These are phyloP conservation scores for Pseudococcus jackbeardsleyi DNA, from an alignment of 2,888 invertebrate genomes.

Conservation along the genomic window DNA sequence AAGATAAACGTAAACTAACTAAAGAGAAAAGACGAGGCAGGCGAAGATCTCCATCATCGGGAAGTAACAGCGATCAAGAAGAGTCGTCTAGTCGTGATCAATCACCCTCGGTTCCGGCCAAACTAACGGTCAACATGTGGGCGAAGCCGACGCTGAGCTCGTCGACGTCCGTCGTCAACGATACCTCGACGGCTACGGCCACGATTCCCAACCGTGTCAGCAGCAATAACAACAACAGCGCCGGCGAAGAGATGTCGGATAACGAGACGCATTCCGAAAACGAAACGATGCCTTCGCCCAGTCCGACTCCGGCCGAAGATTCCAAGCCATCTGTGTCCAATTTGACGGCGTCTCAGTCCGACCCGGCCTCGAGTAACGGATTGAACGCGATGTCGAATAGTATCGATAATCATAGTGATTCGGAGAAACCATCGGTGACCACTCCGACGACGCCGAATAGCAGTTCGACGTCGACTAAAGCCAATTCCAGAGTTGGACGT, in stretches of 20 bases:
- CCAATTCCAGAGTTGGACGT: conserved; percentile 26
- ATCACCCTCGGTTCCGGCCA: conserved; percentile 54
- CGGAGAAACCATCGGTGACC: background rate
- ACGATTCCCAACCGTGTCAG: background rate
- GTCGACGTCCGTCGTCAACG: background rate
- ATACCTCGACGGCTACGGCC: background rate
- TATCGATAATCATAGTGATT: background rate
- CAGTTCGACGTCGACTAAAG: background rate
- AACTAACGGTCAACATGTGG: conserved; percentile 59
- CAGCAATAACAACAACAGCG: conserved; percentile 8
- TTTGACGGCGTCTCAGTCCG: background rate
- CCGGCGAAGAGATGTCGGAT: background rate
- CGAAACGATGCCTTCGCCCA: conserved; percentile 2
- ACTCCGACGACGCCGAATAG: background rate
- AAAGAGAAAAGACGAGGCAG: conserved; percentile 61
- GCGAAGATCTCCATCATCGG: conserved; percentile 59
- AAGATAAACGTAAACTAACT: conserved; percentile 59
- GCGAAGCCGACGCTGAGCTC: conserved; percentile 31
- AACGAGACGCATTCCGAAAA: conserved; percentile 23
- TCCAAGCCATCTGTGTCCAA: background rate
- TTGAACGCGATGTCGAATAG: background rate
- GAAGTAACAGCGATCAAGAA: conserved; percentile 57
- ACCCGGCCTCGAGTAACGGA: background rate
- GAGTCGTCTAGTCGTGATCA: conserved; percentile 60
- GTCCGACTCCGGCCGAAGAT: background rate